phyloP scores from a whole-genome alignment of 2,113 vertebrate genomes.

The Pheucticus melanocephalus region DNA sequence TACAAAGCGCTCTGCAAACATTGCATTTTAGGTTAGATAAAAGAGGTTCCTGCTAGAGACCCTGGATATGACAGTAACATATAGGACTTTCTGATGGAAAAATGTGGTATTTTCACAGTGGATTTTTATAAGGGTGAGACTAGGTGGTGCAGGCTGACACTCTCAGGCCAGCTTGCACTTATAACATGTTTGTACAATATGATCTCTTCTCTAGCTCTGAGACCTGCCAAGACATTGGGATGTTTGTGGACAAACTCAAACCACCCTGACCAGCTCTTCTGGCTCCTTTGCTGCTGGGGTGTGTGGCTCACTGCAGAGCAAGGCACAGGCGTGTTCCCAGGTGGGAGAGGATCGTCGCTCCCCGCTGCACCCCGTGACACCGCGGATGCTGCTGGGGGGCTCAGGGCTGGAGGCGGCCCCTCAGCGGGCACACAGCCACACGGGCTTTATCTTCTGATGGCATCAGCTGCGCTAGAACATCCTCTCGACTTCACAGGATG shows the following conservation, averaged over 20 bases:
- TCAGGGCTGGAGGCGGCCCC: neutral
- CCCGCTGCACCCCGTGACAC: fast-evolving
- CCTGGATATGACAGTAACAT: neutral
- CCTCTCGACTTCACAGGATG: neutral
- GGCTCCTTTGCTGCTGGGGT: no score
- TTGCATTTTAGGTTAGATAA: neutral
- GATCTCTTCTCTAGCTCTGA: neutral
- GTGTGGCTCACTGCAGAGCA: fast-evolving
- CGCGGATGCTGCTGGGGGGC: neutral
- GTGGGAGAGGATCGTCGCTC: neutral
- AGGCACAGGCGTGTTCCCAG: fast-evolving
- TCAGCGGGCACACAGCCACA: fast-evolving
- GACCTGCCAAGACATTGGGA: neutral
- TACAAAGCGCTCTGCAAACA: neutral
- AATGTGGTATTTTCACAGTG: neutral
- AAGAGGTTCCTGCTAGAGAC: neutral
- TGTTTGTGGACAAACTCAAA: neutral
- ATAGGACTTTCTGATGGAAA: neutral
- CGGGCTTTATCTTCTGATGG: fast-evolving
- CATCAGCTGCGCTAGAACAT: neutral
- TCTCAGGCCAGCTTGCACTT: neutral
- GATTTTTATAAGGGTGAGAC: neutral
- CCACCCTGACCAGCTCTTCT: neutral
- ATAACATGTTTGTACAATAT: neutral
- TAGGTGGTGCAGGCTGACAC: neutral